Conservation (phyloP, 2,888 invertebrate species). For the Eristalis intricaria region DNA sequence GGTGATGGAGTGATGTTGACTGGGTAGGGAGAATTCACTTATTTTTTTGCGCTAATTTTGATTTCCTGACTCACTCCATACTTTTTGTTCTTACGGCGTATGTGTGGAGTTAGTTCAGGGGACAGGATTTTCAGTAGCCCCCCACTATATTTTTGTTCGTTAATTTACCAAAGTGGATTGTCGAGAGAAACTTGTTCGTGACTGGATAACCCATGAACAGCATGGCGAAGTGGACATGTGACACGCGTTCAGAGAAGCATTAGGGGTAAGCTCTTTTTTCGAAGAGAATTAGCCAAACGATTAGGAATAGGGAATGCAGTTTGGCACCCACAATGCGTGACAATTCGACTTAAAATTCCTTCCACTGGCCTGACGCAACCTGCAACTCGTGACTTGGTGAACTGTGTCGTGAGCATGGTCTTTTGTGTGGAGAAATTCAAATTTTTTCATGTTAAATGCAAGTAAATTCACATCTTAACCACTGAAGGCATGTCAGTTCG, state of each 20-base stretch:
- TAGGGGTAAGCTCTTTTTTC: not conserved
- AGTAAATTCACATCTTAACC: conserved; percentile 36
- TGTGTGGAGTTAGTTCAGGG: conserved; percentile 2
- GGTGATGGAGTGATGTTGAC: not conserved
- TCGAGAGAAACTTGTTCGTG: conserved; percentile 28
- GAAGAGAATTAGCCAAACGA: conserved; percentile 35
- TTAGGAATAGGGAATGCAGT: conserved; percentile 13
- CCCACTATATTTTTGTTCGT: not conserved
- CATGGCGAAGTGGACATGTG: conserved; percentile 25
- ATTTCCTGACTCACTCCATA: conserved; percentile 49
- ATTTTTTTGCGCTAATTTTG: conserved; percentile 39
- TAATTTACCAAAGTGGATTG: conserved; percentile 24
- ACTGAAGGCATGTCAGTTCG: not conserved
- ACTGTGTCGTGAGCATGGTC: not conserved
- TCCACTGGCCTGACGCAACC: not conserved
- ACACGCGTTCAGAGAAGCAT: conserved; percentile 27
- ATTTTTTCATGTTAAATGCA: conserved; percentile 28
- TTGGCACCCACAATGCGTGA: conserved; percentile 43
- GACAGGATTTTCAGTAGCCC: not conserved
- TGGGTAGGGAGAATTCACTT: not conserved
- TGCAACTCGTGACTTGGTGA: not conserved
- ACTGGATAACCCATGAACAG: conserved; percentile 12
- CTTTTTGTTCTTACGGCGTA: not conserved
- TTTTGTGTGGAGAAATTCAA: not conserved
- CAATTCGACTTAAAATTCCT: conserved; percentile 20